Base-by-base conservation (phyloP, 1,140 invertebrate species). In the Pogonus chalceus region DNA sequence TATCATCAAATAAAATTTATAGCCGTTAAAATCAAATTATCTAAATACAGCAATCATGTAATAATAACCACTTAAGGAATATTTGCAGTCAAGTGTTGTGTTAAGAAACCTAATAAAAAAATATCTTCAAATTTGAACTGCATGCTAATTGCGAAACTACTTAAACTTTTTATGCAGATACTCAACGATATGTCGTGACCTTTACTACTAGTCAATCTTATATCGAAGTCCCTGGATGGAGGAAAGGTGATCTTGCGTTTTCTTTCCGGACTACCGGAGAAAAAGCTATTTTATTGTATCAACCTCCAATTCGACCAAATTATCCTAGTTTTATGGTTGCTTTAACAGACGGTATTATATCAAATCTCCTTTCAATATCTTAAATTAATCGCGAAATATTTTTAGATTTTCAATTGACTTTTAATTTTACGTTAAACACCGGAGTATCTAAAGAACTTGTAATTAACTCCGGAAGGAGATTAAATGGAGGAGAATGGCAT, bases 401-500 rank as follows among this genome's bases (percentile, higher is more conserved):
- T 69, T 67, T 74, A 79, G 88, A 91, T 69, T 85, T 88, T 71
- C 82, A 87, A 59, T 72, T 95, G 52, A 90, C 87, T 10, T 94
- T 96, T 70, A 90, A 92, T 72, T 94, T 93, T 59, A 89, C 88
- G 0, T 70, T 94, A 1, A 92, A 89, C 67, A 90, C 87, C 20
- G 87, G 88, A 1, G 82, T 81, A 0, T 83, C 84, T 9, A 78
- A 85, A 50, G 85, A 85, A 65, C 70, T 91, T 26, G 85, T 85
- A 46, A 85, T 96, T 23, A 85, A 84, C 64, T 91, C 90, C 14
- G 78, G 81, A 57, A 73, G 85, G 55, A 83, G 85, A 66, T 74
- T 96, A 2, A 94, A 92, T 65, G 85, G 84, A 49, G 92, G 92
- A 0, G 90, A 93, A 65, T 96, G 92, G 92, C 92, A 96, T 65